Evolutionary conservation across 1,140 invertebrate species (phyloP).

Genomic region (Drosophila pseudoobscura): DNA sequence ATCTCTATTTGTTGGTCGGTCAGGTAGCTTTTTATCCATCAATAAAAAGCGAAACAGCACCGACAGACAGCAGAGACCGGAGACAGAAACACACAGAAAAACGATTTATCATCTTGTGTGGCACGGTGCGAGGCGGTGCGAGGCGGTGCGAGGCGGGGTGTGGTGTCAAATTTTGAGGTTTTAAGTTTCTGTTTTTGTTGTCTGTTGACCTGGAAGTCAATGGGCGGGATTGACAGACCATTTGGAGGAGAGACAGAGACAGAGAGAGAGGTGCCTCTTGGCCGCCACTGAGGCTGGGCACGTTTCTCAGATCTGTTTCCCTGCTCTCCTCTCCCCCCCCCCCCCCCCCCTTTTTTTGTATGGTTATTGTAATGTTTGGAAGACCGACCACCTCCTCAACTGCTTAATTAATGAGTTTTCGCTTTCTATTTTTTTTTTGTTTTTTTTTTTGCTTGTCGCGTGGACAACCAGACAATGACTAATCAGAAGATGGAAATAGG

Average conservation of each 20-base stretch:
- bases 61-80: not conserved
- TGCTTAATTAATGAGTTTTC: constrained; percentile 73
- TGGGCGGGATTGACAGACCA: constrained; percentile 12
- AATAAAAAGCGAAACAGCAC: not conserved
- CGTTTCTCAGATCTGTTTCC: constrained; percentile 53
- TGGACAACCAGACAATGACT: constrained; percentile 67
- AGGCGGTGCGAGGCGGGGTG: too few species aligned
- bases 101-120: constrained; percentile 38
- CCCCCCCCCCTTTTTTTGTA: constrained; percentile 29
- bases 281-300: constrained; percentile 58
- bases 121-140: too few species aligned
- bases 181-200: not conserved
- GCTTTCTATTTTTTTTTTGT: constrained; percentile 57
- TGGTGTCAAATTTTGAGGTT: constrained; percentile 34
- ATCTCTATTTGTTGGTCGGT: not conserved
- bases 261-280: not conserved
- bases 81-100: not conserved
- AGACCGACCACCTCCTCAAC: constrained; percentile 28
- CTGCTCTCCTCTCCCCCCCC: constrained; percentile 11
- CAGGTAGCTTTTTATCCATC: constrained; percentile 4
- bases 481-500: constrained; percentile 50
- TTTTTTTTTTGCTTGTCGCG: constrained; percentile 49
- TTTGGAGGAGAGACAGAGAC: not conserved
- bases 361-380: constrained; percentile 51
- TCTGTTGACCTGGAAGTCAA: constrained; percentile 45